Percentiles rank a stretch among this genome's conserved stretches.
phyloP scores from a whole-genome alignment of 2,797 vertebrate species.

The Myripristis jacobus region DNA sequence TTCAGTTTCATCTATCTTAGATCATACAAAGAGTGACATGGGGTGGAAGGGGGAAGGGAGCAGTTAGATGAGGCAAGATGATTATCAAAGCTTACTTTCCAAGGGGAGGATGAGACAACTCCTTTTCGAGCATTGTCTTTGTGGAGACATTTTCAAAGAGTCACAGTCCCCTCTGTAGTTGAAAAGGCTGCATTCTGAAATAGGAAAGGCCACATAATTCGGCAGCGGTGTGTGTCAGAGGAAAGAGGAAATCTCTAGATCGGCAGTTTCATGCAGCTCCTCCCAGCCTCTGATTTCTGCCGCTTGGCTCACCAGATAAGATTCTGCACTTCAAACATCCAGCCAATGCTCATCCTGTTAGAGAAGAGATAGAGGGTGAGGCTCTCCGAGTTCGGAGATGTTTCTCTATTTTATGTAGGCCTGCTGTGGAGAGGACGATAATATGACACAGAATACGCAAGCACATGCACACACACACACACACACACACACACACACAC shows the following conservation, averaged over 20 bases:
- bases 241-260: conserved; percentile 68
- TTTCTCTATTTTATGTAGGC: conserved; percentile 33
- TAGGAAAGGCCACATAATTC: conserved; percentile 58
- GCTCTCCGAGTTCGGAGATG: conserved; percentile 34
- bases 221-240: conserved; percentile 49
- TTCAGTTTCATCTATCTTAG: conserved; percentile 54
- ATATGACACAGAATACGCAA: too few species aligned
- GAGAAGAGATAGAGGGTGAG: conserved; percentile 59
- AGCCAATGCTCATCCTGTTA: conserved; percentile 63
- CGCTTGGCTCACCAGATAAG: conserved; percentile 73
- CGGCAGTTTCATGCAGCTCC: conserved; percentile 69
- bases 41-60: conserved; percentile 22
- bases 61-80: conserved; percentile 50
- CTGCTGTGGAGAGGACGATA: conserved; percentile 42
- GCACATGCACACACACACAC: neutral
- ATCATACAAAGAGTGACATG: conserved; percentile 42
- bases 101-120: conserved; percentile 55
- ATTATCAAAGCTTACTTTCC: conserved; percentile 68
- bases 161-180: conserved; percentile 34
- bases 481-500: neutral
- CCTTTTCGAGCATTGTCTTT: conserved; percentile 60
- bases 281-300: conserved; percentile 68
- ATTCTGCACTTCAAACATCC: conserved; percentile 74
- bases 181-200: conserved; percentile 55
- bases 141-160: conserved; percentile 49